Conservation (phyloP, 2,888 invertebrate species). For the Hirtodrosophila trivittata region DNA sequence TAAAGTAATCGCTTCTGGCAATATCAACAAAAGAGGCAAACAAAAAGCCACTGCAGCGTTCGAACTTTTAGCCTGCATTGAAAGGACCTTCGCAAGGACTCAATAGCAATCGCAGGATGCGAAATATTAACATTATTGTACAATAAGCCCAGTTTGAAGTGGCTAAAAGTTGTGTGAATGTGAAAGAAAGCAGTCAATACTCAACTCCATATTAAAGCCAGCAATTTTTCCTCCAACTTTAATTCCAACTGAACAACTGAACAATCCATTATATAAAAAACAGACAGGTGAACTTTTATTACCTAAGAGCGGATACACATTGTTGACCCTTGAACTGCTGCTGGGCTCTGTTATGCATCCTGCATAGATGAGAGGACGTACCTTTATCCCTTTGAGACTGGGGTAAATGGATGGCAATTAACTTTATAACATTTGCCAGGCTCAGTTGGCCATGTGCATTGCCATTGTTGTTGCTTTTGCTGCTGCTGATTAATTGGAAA, state of each 20-base stretch:
- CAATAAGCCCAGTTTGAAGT: too few species aligned
- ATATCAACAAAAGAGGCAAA: background rate
- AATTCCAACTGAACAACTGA: background rate
- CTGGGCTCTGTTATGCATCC: slow-evolving; percentile 3
- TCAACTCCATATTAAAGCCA: too few species aligned
- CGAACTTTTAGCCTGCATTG: too few species aligned
- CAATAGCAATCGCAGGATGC: too few species aligned
- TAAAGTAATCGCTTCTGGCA: slow-evolving; percentile 10
- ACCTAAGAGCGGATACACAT: slow-evolving; percentile 19
- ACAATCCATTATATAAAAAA: too few species aligned
- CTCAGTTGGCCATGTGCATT: slow-evolving; percentile 45
- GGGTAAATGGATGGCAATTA: slow-evolving; percentile 69
- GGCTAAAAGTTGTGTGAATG: too few species aligned
- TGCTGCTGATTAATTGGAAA: slow-evolving; percentile 77
- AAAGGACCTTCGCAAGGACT: too few species aligned
- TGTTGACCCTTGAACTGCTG: slow-evolving; percentile 29
- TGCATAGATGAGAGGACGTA: slow-evolving; percentile 4
- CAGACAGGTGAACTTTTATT: slow-evolving; percentile 26
- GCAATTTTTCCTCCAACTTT: slow-evolving; percentile 5
- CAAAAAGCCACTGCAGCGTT: background rate
- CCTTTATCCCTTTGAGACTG: slow-evolving; percentile 13
- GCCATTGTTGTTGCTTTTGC: slow-evolving; percentile 42
- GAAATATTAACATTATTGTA: too few species aligned
- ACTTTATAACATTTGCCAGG: slow-evolving; percentile 75
- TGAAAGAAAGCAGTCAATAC: too few species aligned